Evolutionary conservation across 2,888 invertebrate species (phyloP), one percentile per base, ranked within the genome.

Genomic region (Vannuccia rotundouncinata): DNA sequence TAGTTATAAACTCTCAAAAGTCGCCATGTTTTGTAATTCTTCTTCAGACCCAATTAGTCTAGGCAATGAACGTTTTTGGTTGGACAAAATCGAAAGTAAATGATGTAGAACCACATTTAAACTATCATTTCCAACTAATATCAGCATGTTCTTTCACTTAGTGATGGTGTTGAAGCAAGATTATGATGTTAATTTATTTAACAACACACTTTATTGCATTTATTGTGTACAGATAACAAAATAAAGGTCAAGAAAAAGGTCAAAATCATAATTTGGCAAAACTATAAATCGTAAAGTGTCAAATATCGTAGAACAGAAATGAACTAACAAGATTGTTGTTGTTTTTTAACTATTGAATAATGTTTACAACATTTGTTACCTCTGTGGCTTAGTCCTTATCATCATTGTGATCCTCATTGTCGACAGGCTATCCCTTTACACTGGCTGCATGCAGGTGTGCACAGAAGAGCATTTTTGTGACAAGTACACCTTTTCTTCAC

Each of bases 21-120:
- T n/a, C n/a, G n/a, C n/a, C n/a, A n/a, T n/a, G n/a, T n/a, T n/a
- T n/a, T n/a, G n/a, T n/a, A n/a, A n/a, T n/a, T n/a, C n/a, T n/a
- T n/a, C n/a, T n/a, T n/a, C n/a, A n/a, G n/a, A n/a, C n/a, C n/a
- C n/a, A n/a, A n/a, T n/a, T n/a, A n/a, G n/a, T n/a, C n/a, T n/a
- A n/a, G n/a, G n/a, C n/a, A n/a, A n/a, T n/a, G n/a, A n/a, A n/a
- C n/a, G n/a, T n/a, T n/a, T n/a, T n/a, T n/a, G n/a, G n/a, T n/a
- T n/a, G n/a, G n/a, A n/a, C n/a, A 66, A 66, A 66, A 66, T 66
- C 66, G 66, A 66, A 66, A 66, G 66, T 66, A 66, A 66, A 66
- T 66, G 66, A 66, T 27, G 66, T 66, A 66, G 66, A 66, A 66
- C 66, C 66, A 66, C 66, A 66, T 66, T 66, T 66, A 66, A 66